phyloP scores from a whole-genome alignment of 2,113 vertebrate genomes.

The Mustela nigripes region DNA sequence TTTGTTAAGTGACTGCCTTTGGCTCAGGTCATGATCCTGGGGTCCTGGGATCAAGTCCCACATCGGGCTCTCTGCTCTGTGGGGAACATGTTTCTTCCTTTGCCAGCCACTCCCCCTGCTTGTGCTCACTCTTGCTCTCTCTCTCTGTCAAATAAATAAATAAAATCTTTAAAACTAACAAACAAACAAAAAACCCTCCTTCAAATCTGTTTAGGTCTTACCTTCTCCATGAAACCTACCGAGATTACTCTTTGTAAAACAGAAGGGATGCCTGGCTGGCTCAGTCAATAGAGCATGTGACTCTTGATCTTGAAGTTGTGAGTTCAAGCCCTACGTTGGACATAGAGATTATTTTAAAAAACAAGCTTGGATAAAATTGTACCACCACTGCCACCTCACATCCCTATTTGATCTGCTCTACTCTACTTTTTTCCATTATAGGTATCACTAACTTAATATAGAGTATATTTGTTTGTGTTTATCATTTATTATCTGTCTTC shows the following conservation, averaged over 20 bases:
- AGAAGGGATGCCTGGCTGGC: not conserved
- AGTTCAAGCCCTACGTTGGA: not conserved
- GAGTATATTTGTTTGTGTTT: not conserved
- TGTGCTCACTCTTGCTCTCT: too few relatives aligned
- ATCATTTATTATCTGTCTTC: constrained; percentile 24
- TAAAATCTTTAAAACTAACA: too few relatives aligned
- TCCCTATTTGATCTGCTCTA: not conserved
- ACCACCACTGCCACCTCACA: not conserved
- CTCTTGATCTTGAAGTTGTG: not conserved
- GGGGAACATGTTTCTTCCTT: too few relatives aligned
- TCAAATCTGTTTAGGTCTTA: not conserved
- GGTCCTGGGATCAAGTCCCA: too few relatives aligned
- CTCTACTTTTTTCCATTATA: not conserved
- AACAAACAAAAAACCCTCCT: not conserved
- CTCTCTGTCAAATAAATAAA: too few relatives aligned
- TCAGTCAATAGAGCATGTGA: not conserved
- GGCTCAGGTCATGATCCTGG: too few relatives aligned
- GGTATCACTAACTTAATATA: not conserved
- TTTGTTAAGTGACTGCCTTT: too few relatives aligned
- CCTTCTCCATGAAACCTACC: constrained; percentile 1
- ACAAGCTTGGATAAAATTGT: not conserved
- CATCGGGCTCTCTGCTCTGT: too few relatives aligned
- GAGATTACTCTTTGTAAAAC: not conserved
- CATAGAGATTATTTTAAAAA: not conserved
- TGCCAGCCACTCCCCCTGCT: too few relatives aligned